A percentile compares a stretch with the other conserved stretches of the same genome.
Conservation (phyloP, 2,888 invertebrate species). For the Metallyticus violacea region DNA sequence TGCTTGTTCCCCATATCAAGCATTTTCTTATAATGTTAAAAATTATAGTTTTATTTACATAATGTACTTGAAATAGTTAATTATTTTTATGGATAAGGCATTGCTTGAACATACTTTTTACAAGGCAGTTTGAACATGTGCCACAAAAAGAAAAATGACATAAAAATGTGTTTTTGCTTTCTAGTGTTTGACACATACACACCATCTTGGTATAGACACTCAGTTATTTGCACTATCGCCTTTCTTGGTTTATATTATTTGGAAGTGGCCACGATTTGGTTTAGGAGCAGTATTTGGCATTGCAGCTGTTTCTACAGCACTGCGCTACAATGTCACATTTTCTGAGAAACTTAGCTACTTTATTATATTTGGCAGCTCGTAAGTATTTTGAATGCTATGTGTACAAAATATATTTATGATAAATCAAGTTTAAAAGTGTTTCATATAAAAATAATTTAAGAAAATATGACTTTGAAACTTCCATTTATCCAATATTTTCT, state of each 20-base stretch:
- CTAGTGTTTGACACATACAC: conserved; percentile 68
- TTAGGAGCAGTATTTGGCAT: conserved; percentile 47
- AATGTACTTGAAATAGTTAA: too few species aligned
- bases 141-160: background rate
- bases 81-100: too few species aligned
- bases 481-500: too few species aligned
- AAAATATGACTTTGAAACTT: too few species aligned
- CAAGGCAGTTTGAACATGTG: background rate
- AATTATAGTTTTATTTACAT: too few species aligned
- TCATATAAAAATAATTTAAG: too few species aligned
- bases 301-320: conserved; percentile 56
- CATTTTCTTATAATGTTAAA: too few species aligned
- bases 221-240: conserved; percentile 64
- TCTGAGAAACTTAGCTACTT: conserved; percentile 60
- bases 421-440: too few species aligned
- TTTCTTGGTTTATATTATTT: conserved; percentile 55
- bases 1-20: too few species aligned
- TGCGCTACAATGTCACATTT: conserved; percentile 61
- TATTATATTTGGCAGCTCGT: conserved; percentile 67
- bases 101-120: too few species aligned
- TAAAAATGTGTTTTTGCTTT: conserved; percentile 35
- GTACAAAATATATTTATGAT: background rate
- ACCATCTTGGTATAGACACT: conserved; percentile 69
- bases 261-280: conserved; percentile 60
- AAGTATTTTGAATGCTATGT: conserved; percentile 45